Conservation (phyloP, 2,113 vertebrate species). For the Centropus bengalensis region DNA sequence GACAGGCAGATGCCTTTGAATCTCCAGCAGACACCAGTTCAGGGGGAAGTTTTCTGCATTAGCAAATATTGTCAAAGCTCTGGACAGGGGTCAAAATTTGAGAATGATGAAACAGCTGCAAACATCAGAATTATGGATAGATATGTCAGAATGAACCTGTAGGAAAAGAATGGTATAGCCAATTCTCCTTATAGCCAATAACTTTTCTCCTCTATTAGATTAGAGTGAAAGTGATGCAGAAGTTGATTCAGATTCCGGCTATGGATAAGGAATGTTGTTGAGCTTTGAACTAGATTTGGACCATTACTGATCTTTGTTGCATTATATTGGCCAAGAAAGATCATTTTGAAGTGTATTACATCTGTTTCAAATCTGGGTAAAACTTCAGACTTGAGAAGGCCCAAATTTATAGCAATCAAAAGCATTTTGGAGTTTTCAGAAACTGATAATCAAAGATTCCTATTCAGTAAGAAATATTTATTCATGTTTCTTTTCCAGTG, state of each 20-base stretch:
- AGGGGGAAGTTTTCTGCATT: background rate
- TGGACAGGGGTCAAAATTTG: background rate
- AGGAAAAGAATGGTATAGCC: background rate
- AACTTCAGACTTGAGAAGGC: background rate
- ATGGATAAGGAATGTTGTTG: background rate
- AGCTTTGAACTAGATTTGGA: background rate
- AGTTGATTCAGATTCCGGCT: background rate
- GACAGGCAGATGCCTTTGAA: background rate
- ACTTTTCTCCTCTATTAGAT: background rate
- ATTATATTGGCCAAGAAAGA: background rate
- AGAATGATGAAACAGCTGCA: background rate
- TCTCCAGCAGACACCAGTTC: background rate
- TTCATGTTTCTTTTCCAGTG: background rate
- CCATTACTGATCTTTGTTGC: background rate
- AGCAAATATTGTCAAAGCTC: background rate
- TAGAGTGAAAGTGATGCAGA: background rate
- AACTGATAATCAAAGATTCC: background rate
- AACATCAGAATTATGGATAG: background rate
- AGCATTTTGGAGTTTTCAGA: background rate
- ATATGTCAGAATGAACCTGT: background rate
- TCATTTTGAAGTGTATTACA: background rate
- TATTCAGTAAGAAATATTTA: background rate
- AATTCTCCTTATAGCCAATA: background rate
- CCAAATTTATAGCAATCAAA: background rate
- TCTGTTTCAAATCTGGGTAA: background rate